A percentile compares a stretch with the other conserved stretches of the same genome.
Conservation (phyloP, 2,797 vertebrate genomes). For the Thripadectes ignobilis region DNA sequence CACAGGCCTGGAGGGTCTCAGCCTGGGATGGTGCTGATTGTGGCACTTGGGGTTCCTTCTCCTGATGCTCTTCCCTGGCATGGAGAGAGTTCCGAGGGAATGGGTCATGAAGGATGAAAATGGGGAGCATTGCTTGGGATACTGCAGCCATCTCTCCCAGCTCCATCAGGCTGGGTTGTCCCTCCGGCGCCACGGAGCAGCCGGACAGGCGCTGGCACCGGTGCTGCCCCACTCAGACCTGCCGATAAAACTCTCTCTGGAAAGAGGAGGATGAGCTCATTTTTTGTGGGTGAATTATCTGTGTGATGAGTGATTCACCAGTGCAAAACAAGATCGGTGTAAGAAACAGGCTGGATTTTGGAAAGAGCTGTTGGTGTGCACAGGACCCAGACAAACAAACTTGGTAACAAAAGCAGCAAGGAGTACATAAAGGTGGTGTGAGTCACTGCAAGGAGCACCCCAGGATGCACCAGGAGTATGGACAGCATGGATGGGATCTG, state of each 20-base stretch:
- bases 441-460: background rate
- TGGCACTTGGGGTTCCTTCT: background rate
- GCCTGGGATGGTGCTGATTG: fast-evolving
- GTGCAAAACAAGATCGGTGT: background rate
- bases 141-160: background rate
- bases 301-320: slow-evolving; percentile 15
- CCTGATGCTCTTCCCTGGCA: fast-evolving
- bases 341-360: background rate
- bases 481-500: background rate
- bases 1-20: background rate
- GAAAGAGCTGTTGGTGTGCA: background rate
- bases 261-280: background rate
- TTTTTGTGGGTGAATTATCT: slow-evolving; percentile 13
- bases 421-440: background rate
- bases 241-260: background rate
- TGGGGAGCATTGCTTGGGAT: fast-evolving
- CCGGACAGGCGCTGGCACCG: fast-evolving
- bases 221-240: background rate
- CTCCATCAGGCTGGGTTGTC: fast-evolving
- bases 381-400: fast-evolving
- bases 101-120: background rate
- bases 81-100: background rate
- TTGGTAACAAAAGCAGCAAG: background rate
- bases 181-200: fast-evolving
- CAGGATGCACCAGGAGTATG: background rate